phyloP scores from a whole-genome alignment of 2,113 vertebrate genomes.

The Cercocebus atys region DNA sequence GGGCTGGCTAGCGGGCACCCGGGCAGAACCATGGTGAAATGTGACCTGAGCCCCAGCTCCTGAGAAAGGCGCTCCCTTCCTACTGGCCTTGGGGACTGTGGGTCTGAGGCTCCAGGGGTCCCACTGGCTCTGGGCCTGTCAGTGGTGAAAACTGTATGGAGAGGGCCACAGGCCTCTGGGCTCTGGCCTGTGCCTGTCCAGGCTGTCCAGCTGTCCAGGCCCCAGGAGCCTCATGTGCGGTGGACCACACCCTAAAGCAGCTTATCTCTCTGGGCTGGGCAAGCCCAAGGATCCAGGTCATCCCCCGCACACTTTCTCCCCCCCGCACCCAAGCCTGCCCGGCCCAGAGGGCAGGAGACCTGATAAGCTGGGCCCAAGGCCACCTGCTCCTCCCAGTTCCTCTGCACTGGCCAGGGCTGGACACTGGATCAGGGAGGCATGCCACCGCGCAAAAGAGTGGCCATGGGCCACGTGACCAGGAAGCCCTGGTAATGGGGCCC shows the following conservation, averaged over 20 bases:
- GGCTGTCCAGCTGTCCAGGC: background rate
- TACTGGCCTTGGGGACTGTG: background rate
- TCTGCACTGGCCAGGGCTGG: background rate
- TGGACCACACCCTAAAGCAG: background rate
- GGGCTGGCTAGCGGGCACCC: background rate
- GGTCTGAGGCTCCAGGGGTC: background rate
- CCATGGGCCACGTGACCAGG: background rate
- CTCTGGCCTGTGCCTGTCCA: background rate
- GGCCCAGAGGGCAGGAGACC: background rate
- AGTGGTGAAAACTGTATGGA: background rate
- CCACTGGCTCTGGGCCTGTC: background rate
- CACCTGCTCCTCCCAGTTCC: background rate
- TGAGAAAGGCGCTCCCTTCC: background rate
- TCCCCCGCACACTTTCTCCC: background rate
- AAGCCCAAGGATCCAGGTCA: conserved; percentile 19
- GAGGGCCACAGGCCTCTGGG: background rate
- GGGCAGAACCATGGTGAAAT: background rate
- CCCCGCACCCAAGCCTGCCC: background rate
- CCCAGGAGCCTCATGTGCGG: background rate
- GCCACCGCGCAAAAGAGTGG: background rate
- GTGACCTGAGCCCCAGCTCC: background rate
- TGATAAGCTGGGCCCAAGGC: conserved; percentile 61
- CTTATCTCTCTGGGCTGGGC: conserved; percentile 44
- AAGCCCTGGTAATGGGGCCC: background rate
- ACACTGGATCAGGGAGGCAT: background rate